A percentile compares a stretch with the other conserved stretches of the same genome.
phyloP scores from a whole-genome alignment of 2,797 vertebrate species.

The Meriones psammophilus region DNA sequence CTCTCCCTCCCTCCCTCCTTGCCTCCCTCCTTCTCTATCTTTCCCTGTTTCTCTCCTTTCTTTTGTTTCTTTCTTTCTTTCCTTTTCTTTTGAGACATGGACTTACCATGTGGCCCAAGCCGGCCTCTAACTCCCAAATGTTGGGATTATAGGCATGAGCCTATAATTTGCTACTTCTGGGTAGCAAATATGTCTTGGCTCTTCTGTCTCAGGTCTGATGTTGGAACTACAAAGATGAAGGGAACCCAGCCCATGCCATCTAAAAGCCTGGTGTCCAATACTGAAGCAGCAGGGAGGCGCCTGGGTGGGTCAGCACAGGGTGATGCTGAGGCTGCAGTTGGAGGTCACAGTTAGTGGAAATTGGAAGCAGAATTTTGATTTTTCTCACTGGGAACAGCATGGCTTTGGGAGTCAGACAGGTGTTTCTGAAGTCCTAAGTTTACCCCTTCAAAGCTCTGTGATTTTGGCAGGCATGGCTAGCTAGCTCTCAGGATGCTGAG shows the following conservation, averaged over 20 bases:
- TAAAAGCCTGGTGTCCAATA: neutral
- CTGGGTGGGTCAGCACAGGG: neutral
- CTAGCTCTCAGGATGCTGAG: neutral
- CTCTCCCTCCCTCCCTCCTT: fast-evolving
- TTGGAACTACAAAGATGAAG: neutral
- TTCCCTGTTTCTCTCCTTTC: fast-evolving
- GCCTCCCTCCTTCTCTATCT: fast-evolving
- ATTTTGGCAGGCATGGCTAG: neutral
- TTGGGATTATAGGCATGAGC: neutral
- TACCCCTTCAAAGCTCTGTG: slow-evolving; percentile 20
- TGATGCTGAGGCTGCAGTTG: neutral
- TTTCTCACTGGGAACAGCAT: neutral
- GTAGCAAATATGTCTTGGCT: neutral
- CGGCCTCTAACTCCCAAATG: neutral
- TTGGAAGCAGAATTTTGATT: neutral
- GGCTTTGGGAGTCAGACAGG: slow-evolving; percentile 14
- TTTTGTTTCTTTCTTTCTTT: no score
- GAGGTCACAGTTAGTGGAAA: neutral
- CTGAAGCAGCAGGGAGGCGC: neutral
- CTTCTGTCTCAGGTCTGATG: neutral
- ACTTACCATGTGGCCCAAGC: neutral
- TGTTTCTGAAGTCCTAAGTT: neutral
- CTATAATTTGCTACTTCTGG: neutral
- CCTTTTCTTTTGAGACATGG: neutral
- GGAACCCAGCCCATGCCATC: neutral